Percentiles rank a stretch among this genome's conserved stretches.
Conservation (phyloP, 2,113 vertebrate species). For the Lepus europaeus region DNA sequence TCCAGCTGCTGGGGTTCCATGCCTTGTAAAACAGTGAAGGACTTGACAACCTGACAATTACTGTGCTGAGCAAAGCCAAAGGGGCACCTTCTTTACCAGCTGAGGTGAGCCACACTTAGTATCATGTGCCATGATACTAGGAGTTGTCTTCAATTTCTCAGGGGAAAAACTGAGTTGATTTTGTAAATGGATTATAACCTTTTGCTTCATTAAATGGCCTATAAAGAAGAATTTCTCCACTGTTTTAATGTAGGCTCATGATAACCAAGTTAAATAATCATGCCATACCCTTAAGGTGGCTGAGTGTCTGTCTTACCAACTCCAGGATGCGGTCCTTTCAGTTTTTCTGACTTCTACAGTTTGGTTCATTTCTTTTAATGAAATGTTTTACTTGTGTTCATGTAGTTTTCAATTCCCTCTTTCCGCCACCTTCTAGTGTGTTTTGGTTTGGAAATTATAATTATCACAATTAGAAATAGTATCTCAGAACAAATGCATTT, state of each 20-base stretch:
- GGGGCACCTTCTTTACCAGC: neutral
- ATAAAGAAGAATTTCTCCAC: neutral
- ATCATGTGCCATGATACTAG: neutral
- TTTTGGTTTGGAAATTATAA: slow-evolving; percentile 13
- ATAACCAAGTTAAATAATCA: slow-evolving; percentile 6
- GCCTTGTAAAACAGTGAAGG: neutral
- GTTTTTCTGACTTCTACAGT: slow-evolving; percentile 31
- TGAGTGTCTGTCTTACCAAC: neutral
- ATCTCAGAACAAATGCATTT: neutral
- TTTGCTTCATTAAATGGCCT: slow-evolving; percentile 53
- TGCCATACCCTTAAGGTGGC: neutral
- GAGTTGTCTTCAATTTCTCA: slow-evolving; percentile 2
- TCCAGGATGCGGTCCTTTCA: neutral
- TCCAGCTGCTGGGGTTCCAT: neutral
- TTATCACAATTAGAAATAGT: slow-evolving; percentile 11
- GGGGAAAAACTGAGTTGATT: neutral
- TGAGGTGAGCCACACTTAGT: neutral
- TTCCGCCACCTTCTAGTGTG: neutral
- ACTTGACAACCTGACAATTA: neutral
- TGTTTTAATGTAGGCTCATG: neutral
- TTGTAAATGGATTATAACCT: slow-evolving; percentile 56
- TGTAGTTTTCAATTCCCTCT: neutral
- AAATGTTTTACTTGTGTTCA: slow-evolving; percentile 38
- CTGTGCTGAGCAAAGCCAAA: neutral
- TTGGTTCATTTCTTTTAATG: slow-evolving; percentile 49